phyloP scores from a whole-genome alignment of 2,797 vertebrate genomes.

The Aeoliscus strigatus region DNA sequence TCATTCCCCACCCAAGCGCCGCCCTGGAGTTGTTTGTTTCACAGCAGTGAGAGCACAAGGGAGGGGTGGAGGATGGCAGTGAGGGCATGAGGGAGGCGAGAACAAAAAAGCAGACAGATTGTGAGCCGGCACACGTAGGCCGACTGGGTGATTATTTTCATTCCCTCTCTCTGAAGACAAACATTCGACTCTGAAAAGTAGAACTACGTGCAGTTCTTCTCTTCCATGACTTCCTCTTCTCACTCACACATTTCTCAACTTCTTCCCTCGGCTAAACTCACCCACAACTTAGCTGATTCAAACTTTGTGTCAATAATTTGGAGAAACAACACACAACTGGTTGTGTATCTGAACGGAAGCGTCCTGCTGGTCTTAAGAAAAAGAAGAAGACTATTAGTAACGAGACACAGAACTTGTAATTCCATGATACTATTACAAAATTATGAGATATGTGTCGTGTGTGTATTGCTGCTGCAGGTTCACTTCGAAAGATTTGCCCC shows the following conservation, averaged over 20 bases:
- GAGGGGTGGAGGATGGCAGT: constrained; percentile 20
- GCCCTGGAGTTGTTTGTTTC: constrained; percentile 69
- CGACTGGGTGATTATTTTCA: constrained; percentile 41
- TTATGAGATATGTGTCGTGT: no score
- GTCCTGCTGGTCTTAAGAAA: no score
- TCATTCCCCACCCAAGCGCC: constrained; percentile 49
- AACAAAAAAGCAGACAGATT: constrained; percentile 38
- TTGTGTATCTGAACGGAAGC: no score
- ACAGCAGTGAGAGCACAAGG: constrained; percentile 39
- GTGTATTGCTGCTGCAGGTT: no score
- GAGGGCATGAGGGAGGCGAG: constrained; percentile 4
- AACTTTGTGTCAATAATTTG: constrained; percentile 14
- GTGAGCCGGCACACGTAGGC: constrained; percentile 67
- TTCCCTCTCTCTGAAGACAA: constrained; percentile 14
- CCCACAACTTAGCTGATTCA: not conserved
- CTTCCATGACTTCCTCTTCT: not conserved
- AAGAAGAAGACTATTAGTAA: no score
- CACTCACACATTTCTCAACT: not conserved
- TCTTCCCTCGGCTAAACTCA: constrained; percentile 2
- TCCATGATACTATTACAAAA: no score
- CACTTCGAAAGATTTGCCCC: no score
- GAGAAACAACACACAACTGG: constrained; percentile 11
- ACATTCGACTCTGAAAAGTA: constrained; percentile 5
- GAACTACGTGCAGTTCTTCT: not conserved
- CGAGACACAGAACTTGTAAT: no score